Evolutionary conservation across 2,888 invertebrate species (phyloP).

Genomic region (Didymodactylos carnosus): DNA sequence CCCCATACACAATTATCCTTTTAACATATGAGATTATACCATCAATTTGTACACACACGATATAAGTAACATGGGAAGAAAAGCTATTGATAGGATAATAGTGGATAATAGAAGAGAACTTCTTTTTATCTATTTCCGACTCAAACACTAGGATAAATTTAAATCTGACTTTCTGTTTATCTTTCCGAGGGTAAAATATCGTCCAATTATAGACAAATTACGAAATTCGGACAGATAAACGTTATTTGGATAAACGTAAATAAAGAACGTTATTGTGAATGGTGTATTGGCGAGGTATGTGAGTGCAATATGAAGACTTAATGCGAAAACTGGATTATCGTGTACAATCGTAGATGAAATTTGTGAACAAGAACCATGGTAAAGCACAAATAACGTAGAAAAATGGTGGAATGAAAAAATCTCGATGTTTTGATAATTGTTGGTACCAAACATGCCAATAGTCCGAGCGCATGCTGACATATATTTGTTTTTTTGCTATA

Average conservation of each 20-base stretch:
- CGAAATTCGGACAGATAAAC: background rate
- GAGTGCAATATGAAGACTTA: background rate
- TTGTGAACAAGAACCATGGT: background rate
- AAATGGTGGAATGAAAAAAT: background rate
- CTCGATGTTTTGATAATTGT: background rate
- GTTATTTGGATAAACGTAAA: background rate
- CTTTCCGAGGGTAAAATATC: no score
- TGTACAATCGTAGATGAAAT: background rate
- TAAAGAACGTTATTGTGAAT: background rate
- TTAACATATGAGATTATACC: no score
- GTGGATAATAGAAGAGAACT: no score
- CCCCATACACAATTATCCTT: no score
- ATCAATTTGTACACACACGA: no score
- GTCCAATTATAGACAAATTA: no score
- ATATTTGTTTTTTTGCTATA: background rate
- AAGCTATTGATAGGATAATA: no score
- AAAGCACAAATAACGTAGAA: background rate
- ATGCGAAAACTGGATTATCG: background rate
- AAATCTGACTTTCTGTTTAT: no score
- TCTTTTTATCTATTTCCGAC: no score
- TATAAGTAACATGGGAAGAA: no score
- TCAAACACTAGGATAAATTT: no score
- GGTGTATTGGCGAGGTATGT: background rate
- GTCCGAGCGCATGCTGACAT: background rate
- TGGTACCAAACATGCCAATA: background rate